phyloP scores from a whole-genome alignment of 2,113 vertebrate genomes.

The Daubentonia madagascariensis region DNA sequence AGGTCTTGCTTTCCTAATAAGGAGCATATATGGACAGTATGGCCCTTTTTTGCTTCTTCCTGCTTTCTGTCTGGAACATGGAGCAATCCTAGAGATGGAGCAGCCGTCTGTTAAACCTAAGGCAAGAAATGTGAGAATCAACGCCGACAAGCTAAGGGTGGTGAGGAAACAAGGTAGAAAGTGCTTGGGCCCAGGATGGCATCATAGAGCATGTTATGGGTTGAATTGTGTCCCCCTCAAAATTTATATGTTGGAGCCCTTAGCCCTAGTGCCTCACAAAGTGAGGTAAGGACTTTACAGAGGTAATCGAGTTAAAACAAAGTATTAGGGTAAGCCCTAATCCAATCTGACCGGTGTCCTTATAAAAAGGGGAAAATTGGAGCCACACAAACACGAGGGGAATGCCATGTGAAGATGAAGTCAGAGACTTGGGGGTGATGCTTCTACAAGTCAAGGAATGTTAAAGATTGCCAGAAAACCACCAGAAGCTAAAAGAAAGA shows the following conservation, averaged over 20 bases:
- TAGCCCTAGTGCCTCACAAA: background rate
- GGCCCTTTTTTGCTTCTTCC: background rate
- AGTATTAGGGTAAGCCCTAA: background rate
- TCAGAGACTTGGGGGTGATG: background rate
- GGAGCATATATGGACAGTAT: background rate
- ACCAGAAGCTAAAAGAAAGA: background rate
- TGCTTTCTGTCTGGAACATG: background rate
- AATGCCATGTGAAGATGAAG: background rate
- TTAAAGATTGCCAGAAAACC: background rate
- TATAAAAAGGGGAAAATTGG: background rate
- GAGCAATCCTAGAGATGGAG: background rate
- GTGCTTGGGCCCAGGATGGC: accelerated
- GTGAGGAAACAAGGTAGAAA: background rate
- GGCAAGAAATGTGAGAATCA: background rate
- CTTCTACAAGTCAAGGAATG: background rate
- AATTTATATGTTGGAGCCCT: background rate
- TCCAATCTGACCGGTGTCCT: background rate
- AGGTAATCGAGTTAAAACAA: background rate
- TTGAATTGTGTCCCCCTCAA: background rate
- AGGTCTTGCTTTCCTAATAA: background rate
- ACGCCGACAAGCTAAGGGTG: background rate
- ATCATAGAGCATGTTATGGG: background rate
- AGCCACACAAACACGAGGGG: background rate
- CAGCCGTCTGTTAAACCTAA: background rate
- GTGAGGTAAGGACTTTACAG: background rate